Percentiles rank a stretch among this genome's conserved stretches.
Conservation (phyloP, 2,113 vertebrate genomes). For the Chlorodrepanis virens region DNA sequence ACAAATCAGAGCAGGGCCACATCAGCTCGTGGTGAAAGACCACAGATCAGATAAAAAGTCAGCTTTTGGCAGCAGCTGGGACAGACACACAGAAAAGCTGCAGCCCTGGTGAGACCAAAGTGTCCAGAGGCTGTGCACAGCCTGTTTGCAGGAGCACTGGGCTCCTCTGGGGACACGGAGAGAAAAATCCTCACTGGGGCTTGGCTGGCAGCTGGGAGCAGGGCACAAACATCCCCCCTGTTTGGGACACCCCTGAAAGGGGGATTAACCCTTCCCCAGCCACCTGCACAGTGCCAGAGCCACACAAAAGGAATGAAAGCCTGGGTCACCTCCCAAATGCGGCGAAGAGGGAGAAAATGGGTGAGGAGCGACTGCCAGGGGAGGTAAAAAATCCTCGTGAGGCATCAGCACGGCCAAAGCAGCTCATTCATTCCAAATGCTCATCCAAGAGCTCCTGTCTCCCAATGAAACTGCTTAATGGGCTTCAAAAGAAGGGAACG, state of each 20-base stretch:
- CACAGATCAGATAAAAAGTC: constrained; percentile 26
- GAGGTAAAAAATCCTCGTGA: neutral
- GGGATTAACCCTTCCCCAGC: neutral
- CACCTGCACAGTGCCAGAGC: fast-evolving
- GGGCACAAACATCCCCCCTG: neutral
- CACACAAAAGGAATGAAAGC: neutral
- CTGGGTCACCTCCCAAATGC: neutral
- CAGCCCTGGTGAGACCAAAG: neutral
- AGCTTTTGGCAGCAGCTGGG: neutral
- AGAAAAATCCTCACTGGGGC: neutral
- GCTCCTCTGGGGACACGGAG: fast-evolving
- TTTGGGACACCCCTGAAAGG: no score
- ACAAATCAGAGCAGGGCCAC: neutral
- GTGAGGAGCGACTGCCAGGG: fast-evolving
- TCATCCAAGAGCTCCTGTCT: neutral
- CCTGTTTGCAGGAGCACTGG: fast-evolving
- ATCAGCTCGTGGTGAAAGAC: neutral
- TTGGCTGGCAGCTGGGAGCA: neutral
- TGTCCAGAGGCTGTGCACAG: neutral
- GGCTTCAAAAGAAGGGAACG: neutral
- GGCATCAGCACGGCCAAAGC: neutral
- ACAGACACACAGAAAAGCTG: neutral
- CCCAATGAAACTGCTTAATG: neutral
- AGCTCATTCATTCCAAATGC: neutral
- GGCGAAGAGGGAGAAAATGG: neutral